phyloP scores from a whole-genome alignment of 2,113 vertebrate genomes.

The Tringa solitaria region DNA sequence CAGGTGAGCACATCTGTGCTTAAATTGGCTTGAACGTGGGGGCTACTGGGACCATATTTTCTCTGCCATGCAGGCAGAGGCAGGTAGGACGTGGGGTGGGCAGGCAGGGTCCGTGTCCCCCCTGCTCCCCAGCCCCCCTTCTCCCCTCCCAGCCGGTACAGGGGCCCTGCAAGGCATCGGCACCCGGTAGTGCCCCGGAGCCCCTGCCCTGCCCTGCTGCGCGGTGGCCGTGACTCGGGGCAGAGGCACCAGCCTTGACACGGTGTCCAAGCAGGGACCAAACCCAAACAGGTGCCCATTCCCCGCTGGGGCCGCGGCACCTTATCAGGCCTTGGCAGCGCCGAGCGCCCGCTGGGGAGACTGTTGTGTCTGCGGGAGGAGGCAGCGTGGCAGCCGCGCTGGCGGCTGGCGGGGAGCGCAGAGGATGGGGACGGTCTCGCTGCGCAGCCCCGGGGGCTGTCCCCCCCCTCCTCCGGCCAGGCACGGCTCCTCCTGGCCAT shows the following conservation, averaged over 20 bases:
- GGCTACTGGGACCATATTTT: neutral
- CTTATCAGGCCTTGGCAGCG: slow-evolving; percentile 3
- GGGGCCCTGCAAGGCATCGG: accelerated
- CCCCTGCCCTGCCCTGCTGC: neutral
- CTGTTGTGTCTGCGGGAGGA: neutral
- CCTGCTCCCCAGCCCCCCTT: neutral
- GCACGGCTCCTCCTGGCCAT: neutral
- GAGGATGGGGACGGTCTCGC: accelerated
- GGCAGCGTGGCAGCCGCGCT: neutral
- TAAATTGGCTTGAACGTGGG: neutral
- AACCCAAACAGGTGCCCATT: slow-evolving; percentile 48
- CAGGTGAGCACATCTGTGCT: neutral
- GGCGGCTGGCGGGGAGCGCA: accelerated
- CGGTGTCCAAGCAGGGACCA: neutral
- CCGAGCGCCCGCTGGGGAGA: neutral
- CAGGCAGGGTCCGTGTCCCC: accelerated
- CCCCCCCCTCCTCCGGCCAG: neutral
- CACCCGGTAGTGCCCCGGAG: accelerated
- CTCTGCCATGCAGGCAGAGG: neutral
- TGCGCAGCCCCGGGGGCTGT: neutral
- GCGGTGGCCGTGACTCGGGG: neutral
- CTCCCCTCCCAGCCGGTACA: neutral
- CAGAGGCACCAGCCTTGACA: slow-evolving; percentile 34
- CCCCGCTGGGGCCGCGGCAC: neutral
- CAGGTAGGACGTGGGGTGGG: neutral